These are phyloP conservation scores for Pemphigus obesinymphae DNA, from an alignment of 1,140 invertebrate genomes.

Conservation along the genomic window DNA sequence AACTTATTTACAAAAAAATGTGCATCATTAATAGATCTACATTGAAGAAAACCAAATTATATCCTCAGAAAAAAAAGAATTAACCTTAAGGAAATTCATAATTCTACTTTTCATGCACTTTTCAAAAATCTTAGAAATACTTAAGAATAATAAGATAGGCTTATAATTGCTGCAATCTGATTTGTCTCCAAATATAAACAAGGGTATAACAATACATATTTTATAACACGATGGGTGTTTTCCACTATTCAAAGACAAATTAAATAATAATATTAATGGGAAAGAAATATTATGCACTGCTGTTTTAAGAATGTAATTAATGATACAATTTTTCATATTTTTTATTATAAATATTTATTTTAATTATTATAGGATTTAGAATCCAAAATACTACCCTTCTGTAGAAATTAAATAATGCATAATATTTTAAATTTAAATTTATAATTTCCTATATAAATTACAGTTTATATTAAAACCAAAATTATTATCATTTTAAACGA, in stretches of 20 bases:
- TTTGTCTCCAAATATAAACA: background rate
- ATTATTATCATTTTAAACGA: too few species aligned
- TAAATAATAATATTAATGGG: background rate
- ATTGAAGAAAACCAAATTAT: background rate
- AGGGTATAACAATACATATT: background rate
- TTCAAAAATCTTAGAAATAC: background rate
- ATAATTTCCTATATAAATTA: too few species aligned
- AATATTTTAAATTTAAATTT: too few species aligned
- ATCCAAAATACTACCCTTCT: too few species aligned
- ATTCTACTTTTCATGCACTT: background rate
- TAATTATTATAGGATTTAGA: too few species aligned
- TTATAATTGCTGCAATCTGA: background rate
- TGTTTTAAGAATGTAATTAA: background rate
- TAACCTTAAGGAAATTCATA: background rate
- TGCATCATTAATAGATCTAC: background rate
- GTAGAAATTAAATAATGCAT: too few species aligned
- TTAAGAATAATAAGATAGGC: background rate
- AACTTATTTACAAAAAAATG: background rate
- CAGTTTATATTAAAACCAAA: too few species aligned
- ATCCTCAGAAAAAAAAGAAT: background rate
- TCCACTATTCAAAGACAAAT: background rate
- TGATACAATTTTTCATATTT: background rate
- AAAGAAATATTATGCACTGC: background rate
- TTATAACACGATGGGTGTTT: background rate
- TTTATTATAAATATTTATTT: too few species aligned